Evolutionary conservation across 2,797 vertebrate genomes (phyloP).

Genomic region (Phataginus tetradactyla): DNA sequence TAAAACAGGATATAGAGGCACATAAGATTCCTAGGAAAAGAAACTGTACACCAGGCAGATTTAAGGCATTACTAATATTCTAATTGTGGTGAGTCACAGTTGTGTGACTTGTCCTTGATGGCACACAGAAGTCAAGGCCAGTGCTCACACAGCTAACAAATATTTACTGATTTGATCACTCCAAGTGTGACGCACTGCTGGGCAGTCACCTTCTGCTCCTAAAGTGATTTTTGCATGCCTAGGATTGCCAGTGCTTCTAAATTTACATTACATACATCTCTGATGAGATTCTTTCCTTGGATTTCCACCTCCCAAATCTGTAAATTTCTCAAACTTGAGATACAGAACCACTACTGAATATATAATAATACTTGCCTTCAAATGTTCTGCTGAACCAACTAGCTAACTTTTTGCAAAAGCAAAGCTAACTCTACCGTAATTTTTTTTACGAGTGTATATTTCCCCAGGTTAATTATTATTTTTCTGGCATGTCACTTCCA

Average conservation of each 20-base stretch:
- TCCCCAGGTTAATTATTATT: conserved; percentile 41
- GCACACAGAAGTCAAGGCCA: conserved; percentile 23
- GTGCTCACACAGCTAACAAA: conserved; percentile 35
- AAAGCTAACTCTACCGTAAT: conserved; percentile 26
- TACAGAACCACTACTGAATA: background rate
- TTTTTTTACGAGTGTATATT: background rate
- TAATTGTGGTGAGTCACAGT: conserved; percentile 6
- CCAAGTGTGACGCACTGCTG: background rate
- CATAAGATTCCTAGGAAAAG: background rate
- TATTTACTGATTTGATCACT: background rate
- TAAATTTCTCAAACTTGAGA: conserved; percentile 33
- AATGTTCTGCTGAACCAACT: conserved; percentile 22
- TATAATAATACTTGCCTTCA: background rate
- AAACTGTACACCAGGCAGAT: background rate
- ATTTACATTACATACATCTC: background rate
- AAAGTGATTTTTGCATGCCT: conserved; percentile 1
- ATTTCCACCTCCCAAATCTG: background rate
- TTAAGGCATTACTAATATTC: background rate
- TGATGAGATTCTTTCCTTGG: conserved; percentile 24
- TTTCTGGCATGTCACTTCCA: conserved; percentile 34
- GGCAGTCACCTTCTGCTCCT: background rate
- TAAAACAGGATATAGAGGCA: background rate
- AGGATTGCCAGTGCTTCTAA: background rate
- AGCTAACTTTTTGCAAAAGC: conserved; percentile 59
- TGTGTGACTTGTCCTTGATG: background rate